Evolutionary conservation across 2,888 invertebrate genomes (phyloP).

Genomic region (Ischnura elegans): DNA sequence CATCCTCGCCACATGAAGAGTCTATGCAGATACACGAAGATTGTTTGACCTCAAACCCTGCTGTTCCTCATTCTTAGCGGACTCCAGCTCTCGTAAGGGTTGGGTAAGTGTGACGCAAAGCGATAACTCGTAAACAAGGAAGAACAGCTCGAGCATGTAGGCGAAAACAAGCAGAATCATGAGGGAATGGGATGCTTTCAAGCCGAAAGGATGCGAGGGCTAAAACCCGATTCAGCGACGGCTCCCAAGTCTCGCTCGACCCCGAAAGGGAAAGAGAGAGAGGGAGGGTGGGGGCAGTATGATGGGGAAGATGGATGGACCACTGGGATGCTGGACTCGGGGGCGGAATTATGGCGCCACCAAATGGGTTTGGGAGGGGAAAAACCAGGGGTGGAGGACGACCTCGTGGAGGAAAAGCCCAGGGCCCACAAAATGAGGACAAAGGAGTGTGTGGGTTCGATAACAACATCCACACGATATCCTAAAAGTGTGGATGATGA

Average conservation of each 20-base stretch:
- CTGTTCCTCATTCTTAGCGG: too few relatives aligned
- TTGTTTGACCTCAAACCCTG: too few relatives aligned
- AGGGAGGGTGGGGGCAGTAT: background rate
- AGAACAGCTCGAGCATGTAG: background rate
- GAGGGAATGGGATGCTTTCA: background rate
- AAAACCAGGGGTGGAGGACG: background rate
- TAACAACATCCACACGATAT: background rate
- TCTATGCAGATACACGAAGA: too few relatives aligned
- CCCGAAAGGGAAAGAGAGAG: background rate
- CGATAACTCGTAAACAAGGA: background rate
- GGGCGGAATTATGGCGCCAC: background rate
- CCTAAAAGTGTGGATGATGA: too few relatives aligned
- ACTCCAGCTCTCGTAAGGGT: too few relatives aligned
- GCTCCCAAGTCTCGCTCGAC: background rate
- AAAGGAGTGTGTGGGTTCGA: background rate
- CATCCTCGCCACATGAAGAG: too few relatives aligned
- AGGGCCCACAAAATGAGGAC: background rate
- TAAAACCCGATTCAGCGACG: background rate
- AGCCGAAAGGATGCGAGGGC: background rate
- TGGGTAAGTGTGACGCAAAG: too few relatives aligned
- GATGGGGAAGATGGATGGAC: background rate
- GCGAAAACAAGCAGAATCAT: background rate
- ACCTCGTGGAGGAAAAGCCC: background rate
- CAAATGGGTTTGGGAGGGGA: background rate
- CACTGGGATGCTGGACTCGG: background rate